Conservation (phyloP, 1,140 invertebrate species). For the Euwallacea fornicatus region DNA sequence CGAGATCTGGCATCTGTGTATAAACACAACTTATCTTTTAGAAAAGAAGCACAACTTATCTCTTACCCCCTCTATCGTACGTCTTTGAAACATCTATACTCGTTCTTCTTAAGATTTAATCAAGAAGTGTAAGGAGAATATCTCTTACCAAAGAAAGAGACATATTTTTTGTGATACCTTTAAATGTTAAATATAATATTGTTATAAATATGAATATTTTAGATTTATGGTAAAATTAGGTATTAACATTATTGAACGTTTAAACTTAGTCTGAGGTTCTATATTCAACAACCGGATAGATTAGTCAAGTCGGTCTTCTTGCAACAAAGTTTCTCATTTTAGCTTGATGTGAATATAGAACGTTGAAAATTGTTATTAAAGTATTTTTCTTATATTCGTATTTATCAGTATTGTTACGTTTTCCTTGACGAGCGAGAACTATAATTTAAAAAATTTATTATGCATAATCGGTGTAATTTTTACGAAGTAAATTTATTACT, state of each 20-base stretch:
- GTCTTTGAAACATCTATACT: not conserved
- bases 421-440: not conserved
- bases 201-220: slow-evolving; percentile 48
- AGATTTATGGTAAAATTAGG: slow-evolving; percentile 37
- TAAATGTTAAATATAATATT: slow-evolving; percentile 46
- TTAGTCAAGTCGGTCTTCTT: too few relatives aligned
- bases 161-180: slow-evolving; percentile 51
- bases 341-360: slow-evolving; percentile 13
- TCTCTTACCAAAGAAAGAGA: slow-evolving; percentile 41
- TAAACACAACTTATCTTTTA: too few relatives aligned
- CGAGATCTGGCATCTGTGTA: too few relatives aligned
- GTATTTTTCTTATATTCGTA: slow-evolving; percentile 25
- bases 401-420: slow-evolving; percentile 14
- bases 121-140: slow-evolving; percentile 39
- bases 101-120: not conserved
- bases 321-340: not conserved
- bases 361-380: slow-evolving; percentile 19
- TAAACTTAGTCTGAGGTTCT: slow-evolving; percentile 34
- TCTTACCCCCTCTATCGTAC: not conserved
- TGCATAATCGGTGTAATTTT: slow-evolving; percentile 24
- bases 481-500: slow-evolving; percentile 16
- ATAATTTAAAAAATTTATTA: slow-evolving; percentile 19
- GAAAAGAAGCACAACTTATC: not conserved
- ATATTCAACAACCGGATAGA: slow-evolving; percentile 25
- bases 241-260: slow-evolving; percentile 38